Conservation (phyloP, 2,113 vertebrate species). For the Taxidea taxus region DNA sequence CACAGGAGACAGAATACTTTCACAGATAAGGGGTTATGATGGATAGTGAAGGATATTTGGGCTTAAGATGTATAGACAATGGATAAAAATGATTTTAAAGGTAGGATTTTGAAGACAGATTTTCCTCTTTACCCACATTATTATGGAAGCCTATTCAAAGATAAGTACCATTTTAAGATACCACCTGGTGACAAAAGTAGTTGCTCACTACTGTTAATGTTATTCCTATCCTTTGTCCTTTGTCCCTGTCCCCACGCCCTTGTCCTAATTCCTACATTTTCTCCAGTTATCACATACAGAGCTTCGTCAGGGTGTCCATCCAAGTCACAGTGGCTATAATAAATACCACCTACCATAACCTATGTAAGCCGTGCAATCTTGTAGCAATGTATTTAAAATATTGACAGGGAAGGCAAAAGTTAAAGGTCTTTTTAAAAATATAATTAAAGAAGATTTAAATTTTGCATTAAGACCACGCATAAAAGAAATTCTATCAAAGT, state of each 20-base stretch:
- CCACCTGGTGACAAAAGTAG: background rate
- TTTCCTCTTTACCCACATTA: background rate
- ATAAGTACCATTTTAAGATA: background rate
- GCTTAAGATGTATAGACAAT: background rate
- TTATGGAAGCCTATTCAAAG: background rate
- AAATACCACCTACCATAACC: background rate
- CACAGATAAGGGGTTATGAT: background rate
- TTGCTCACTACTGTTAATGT: background rate
- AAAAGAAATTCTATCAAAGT: background rate
- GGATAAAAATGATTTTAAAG: background rate
- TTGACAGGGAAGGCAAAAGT: background rate
- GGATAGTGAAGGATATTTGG: background rate
- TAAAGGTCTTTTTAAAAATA: background rate
- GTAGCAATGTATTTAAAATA: background rate
- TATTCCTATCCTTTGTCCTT: background rate
- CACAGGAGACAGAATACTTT: background rate
- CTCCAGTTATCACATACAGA: background rate
- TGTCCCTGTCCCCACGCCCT: background rate
- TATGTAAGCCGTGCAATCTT: background rate
- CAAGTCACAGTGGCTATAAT: background rate
- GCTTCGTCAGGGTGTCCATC: background rate
- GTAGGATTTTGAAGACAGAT: background rate
- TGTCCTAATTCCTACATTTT: background rate
- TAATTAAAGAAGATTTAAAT: background rate
- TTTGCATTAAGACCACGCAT: background rate